Base-by-base conservation (phyloP, 2,888 invertebrate genomes). In the Eremobia ochroleuca region DNA sequence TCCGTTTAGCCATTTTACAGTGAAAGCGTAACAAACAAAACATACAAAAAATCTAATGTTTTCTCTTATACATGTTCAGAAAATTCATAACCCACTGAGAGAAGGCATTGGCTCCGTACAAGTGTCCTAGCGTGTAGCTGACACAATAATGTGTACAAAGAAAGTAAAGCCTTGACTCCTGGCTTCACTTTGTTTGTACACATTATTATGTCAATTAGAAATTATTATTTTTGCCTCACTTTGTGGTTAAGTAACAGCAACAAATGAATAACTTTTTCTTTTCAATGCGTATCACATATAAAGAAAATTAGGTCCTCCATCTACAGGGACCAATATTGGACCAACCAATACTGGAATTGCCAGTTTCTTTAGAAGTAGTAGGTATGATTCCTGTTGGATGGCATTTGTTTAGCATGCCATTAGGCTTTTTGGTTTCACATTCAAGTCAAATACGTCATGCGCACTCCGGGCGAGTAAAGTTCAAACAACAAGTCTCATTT, bases 211-310 rank as follows among this genome's bases (percentile, higher is more conserved):
- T 1, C 52, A 25, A n/a, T 52, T n/a, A 52, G 25, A 9, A 25
- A 25, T 52, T 11, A 52, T 52, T 25, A 34, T 70, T 46, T 13
- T n/a, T n/a, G 37, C 18, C 11, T 58, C 58, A 77, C 40, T 76
- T 76, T 34, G 0, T 18, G 11, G 18, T 25, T 21, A 8, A 15
- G 9, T n/a, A 28, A 15, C 28, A 25, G 31, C 2, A 34, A 75
- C 37, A 46, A 28, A 46, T 58, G 4, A 25, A 4, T 11, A 21
- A 69, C 15, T 28, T 2, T 18, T 34, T 18, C 0, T 52, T 49
- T 25, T 15, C 21, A 8, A n/a, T 67, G 9, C 31, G 3, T 21
- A 28, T 28, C 18, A 46, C 18, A 1, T 15, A 25, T 6, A 31
- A 0, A 6, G 6, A 8, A 25, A 34, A 43, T 28, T 28, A 13